Conservation (phyloP, 2,113 vertebrate genomes). For the Ciconia boyciana region DNA sequence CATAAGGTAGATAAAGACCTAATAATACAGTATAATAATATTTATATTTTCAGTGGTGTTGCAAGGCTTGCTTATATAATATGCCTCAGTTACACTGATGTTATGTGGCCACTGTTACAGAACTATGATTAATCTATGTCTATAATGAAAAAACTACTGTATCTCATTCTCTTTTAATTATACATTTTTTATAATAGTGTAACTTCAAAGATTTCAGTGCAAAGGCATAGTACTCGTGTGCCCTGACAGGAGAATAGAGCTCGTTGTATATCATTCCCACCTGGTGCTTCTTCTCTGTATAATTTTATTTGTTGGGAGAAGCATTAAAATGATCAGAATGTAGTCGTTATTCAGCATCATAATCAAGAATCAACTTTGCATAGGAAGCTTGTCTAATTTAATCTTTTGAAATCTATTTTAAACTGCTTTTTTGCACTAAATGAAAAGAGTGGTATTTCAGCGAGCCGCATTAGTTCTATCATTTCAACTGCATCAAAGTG, state of each 20-base stretch:
- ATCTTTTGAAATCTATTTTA: background rate
- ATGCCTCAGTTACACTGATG: background rate
- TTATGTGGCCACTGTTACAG: background rate
- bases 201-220: conserved; percentile 12
- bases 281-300: background rate
- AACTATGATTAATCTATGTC: background rate
- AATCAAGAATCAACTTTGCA: background rate
- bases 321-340: background rate
- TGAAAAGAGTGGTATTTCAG: background rate
- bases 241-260: background rate
- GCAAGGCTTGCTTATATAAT: background rate
- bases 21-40: background rate
- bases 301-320: background rate
- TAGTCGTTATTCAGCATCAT: background rate
- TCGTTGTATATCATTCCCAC: background rate
- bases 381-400: background rate
- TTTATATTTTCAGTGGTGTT: background rate
- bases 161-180: background rate
- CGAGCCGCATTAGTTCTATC: background rate
- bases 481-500: background rate
- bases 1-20: background rate
- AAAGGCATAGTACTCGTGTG: background rate
- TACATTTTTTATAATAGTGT: background rate
- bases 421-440: background rate
- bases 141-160: background rate